Evolutionary conservation across 2,888 invertebrate genomes (phyloP), one percentile per base, ranked within the genome.

Genomic region (Ypsolopha sequella): DNA sequence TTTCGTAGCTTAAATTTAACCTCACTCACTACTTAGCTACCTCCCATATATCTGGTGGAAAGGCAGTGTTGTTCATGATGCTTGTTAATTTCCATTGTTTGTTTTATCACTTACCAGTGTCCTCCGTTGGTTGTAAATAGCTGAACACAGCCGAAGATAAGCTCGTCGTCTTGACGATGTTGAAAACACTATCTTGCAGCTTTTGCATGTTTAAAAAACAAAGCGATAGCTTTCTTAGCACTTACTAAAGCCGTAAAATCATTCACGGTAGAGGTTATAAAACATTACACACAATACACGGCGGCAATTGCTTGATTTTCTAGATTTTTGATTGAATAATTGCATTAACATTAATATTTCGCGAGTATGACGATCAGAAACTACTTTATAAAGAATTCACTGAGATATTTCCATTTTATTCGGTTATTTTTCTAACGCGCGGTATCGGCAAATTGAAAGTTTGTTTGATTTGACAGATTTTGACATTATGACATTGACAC

Each of bases 91-190:
- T 24, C 24, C 4, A 24, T 24, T 24, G 24, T 24, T n/a, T 8
- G 38, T 38, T 10, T 13, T 14, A 14, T 43, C 57, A 59, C 61
- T 58, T 67, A 86, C 85, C 85, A 58, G 72, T 59, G 55, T 80
- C 76, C 55, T 84, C 80, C 0, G 74, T 70, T 24, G 85, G 86
- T 61, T 84, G 84, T 41, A 86, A 66, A 56, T 75, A 85, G 73
- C 69, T 85, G 60, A 85, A 86, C 48, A 86, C 85, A n/a, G 84
- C 78, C 41, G 81, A 73, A 11, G 86, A 82, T 44, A 86, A 70
- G 65, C 74, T 81, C 38, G 77, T 79, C 35, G 82, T 81, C 70
- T 85, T 86, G 35, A 79, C 61, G 41, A 86, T 77, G 48, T 80
- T 76, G 68, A 86, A 86, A 33, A 81, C 77, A 64, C 82, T 85